phyloP scores from a whole-genome alignment of 2,888 invertebrate species.

The Lapara coniferarum region DNA sequence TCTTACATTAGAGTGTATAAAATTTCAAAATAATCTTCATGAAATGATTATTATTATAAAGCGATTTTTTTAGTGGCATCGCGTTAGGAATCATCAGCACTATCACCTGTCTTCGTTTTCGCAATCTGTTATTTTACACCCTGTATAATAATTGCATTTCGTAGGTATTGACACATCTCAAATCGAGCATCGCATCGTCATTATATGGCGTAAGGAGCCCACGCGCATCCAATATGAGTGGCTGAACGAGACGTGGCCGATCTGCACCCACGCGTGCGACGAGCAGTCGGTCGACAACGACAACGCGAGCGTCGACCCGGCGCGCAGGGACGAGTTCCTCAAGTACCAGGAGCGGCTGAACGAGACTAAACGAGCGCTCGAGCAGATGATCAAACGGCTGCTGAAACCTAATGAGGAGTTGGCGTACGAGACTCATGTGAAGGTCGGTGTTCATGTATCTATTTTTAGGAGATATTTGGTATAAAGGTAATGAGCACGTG shows the following conservation, averaged over 20 bases:
- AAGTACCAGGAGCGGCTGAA: constrained; percentile 81
- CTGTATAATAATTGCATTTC: constrained; percentile 29
- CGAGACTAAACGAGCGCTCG: constrained; percentile 88
- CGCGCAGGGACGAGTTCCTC: constrained; percentile 63
- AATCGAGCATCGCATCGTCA: constrained; percentile 89
- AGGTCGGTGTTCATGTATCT: constrained; percentile 70
- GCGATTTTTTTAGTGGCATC: too few relatives aligned
- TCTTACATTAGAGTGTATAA: too few relatives aligned
- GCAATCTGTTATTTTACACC: too few relatives aligned
- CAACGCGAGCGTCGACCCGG: constrained; percentile 51
- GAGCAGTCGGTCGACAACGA: constrained; percentile 48
- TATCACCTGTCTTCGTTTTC: too few relatives aligned
- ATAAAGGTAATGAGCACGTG: too few relatives aligned
- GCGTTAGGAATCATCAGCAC: too few relatives aligned
- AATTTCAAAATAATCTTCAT: too few relatives aligned
- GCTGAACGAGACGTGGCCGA: constrained; percentile 89
- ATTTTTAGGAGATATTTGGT: too few relatives aligned
- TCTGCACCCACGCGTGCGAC: constrained; percentile 75
- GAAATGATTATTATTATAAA: too few relatives aligned
- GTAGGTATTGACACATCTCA: constrained; percentile 77
- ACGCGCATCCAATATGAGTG: constrained; percentile 96
- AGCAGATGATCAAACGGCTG: constrained; percentile 88
- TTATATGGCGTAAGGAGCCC: constrained; percentile 94
- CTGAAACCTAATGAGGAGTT: constrained; percentile 89
- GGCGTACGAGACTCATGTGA: constrained; percentile 90